Base-by-base conservation (phyloP, 2,888 invertebrate genomes). In the Meloe dianella region DNA sequence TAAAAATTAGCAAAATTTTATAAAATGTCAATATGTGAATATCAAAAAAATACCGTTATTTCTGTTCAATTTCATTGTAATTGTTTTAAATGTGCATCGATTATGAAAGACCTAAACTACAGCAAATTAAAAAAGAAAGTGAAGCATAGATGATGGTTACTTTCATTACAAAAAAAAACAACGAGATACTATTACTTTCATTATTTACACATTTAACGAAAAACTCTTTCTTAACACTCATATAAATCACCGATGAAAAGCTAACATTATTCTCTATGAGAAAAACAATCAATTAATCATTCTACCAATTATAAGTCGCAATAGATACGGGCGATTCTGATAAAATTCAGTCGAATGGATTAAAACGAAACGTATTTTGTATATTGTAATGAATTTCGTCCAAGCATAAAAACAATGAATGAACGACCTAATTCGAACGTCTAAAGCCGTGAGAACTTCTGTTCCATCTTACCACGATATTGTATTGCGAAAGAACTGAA, bases 371-470 rank as follows among this genome's bases (percentile, higher is more conserved):
- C 3, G n/a, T n/a, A 14, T 54, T 22, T 51, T 57, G 14, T 41
- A 22, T 38, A 29, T 60, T 60, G 24, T 41, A 29, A 38, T 24
- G 35, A 47, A 60, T 60, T 60, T 60, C 41, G 60, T 60, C 38
- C 38, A 38, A 24, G 56, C 30, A 62, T 54, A 60, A 41, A 62
- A 27, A 72, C 70, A 72, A 74, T 73, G 68, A 72, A 71, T 71
- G 70, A 64, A 67, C 72, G 74, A 74, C 74, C 72, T 70, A 71
- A 67, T 73, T 74, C 71, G 57, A 66, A 35, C 54, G 62, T 56
- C 60, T 41, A 14, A n/a, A 27, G 22, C 54, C 67, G 67, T 70
- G 67, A 64, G 70, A 68, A 70, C 10, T 51, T 47, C 54, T 27
- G 24, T 27, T 54, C 27, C 27, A 27, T 35, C 56, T 41, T 24